Evolutionary conservation across 2,888 invertebrate species (phyloP).

Genomic region (Platerodrilus igneus): DNA sequence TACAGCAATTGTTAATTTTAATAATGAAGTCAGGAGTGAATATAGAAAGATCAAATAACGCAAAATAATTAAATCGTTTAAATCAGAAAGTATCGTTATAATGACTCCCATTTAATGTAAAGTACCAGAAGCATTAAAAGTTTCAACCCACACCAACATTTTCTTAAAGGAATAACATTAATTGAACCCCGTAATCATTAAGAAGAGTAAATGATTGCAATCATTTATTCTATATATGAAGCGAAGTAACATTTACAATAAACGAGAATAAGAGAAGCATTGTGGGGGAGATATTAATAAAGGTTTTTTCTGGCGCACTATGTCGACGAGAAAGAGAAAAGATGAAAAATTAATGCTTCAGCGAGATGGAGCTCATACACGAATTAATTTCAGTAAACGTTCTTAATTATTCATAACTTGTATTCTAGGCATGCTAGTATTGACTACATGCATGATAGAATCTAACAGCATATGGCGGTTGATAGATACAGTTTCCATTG

Average conservation of each 20-base stretch:
- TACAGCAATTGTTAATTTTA: too few species aligned
- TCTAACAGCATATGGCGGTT: conserved; percentile 35
- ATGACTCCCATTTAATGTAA: conserved; percentile 18
- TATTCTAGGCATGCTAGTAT: conserved; percentile 2
- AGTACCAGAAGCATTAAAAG: conserved; percentile 13
- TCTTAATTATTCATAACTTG: conserved; percentile 9
- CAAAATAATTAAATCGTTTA: conserved; percentile 16
- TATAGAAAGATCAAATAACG: conserved; percentile 19
- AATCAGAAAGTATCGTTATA: conserved; percentile 15
- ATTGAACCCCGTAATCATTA: conserved; percentile 10
- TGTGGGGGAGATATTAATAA: too few species aligned
- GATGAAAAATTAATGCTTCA: conserved; percentile 1
- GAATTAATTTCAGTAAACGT: conserved; percentile 10
- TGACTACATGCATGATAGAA: conserved; percentile 11
- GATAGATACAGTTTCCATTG: conserved; percentile 26
- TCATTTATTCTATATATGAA: conserved; percentile 1
- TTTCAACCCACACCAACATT: conserved; percentile 10
- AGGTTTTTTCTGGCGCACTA: too few species aligned
- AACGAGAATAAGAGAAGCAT: conserved; percentile 4
- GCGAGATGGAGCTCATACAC: not conserved
- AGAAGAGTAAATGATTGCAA: conserved; percentile 1
- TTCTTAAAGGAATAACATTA: conserved; percentile 11
- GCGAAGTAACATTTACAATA: conserved; percentile 2
- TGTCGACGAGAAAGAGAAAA: too few species aligned
- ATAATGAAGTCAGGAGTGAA: too few species aligned